Percentiles rank a stretch among this genome's conserved stretches.
Conservation (phyloP, 1,140 invertebrate species). For the Lepidurus arcticus region DNA sequence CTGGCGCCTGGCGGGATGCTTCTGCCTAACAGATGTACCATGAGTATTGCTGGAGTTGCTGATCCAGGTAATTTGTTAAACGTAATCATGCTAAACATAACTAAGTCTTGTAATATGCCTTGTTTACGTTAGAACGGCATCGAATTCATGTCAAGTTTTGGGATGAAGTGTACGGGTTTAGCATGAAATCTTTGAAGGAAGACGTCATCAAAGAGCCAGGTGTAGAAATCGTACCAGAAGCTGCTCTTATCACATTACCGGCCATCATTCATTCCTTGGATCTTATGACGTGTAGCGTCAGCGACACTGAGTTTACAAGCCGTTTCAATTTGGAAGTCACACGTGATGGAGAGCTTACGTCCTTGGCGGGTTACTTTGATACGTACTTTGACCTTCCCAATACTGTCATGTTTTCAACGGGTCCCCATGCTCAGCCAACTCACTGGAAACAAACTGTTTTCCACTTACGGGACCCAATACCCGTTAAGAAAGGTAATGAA, state of each 20-base stretch:
- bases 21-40: slow-evolving; percentile 81
- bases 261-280: slow-evolving; percentile 63
- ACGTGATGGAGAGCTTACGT: slow-evolving; percentile 68
- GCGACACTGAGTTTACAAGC: slow-evolving; percentile 73
- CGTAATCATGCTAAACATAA: background rate
- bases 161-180: slow-evolving; percentile 94
- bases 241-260: slow-evolving; percentile 68
- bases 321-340: slow-evolving; percentile 65
- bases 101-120: slow-evolving; percentile 25
- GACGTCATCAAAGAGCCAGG: slow-evolving; percentile 84
- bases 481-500: slow-evolving; percentile 60
- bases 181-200: slow-evolving; percentile 89
- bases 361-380: slow-evolving; percentile 89
- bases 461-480: slow-evolving; percentile 68
- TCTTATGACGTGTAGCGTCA: slow-evolving; percentile 71
- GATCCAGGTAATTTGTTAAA: slow-evolving; percentile 62
- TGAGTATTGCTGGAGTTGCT: slow-evolving; percentile 81
- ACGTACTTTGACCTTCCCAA: slow-evolving; percentile 72
- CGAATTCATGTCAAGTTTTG: slow-evolving; percentile 75
- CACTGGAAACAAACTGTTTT: slow-evolving; percentile 99
- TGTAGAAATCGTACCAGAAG: slow-evolving; percentile 72
- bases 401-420: slow-evolving; percentile 63
- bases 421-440: slow-evolving; percentile 65
- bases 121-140: slow-evolving; percentile 55
- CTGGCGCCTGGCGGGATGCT: slow-evolving; percentile 72